Evolutionary conservation across 2,888 invertebrate genomes (phyloP), one percentile per base, ranked within the genome.

Genomic region (Drosophila recens): DNA sequence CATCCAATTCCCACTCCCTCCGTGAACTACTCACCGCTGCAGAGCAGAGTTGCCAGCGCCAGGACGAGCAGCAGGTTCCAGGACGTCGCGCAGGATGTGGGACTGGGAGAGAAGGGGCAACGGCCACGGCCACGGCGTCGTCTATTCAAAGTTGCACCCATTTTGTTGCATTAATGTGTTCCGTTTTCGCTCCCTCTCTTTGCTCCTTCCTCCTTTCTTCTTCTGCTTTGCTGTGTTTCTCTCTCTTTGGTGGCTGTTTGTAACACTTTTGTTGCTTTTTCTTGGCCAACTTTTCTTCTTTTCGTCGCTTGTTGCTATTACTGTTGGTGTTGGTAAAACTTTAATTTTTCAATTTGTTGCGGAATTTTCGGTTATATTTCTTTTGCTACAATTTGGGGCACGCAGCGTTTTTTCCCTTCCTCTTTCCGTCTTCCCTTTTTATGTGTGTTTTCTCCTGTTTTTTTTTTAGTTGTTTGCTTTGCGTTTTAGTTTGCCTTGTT

Each of bases 301-400:
- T 67, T 59, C 77, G 66, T 71, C 67, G 70, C 52, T 69, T 76
- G 65, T 53, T 68, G 67, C 65, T 76, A 65, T 69, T 76, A 62
- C 43, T 68, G 34, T 13, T 36, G 67, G 62, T 65, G 67, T 46
- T 72, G 74, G 54, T 74, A 45, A 78, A 89, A 86, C 84, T 90
- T 88, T 83, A 87, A 81, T 90, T 88, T 90, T 90, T 88, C 90
- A 90, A 90, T 87, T 87, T 90, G 87, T 77, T 88, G 67, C 62
- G 68, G 68, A 80, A 86, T 83, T 83, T 88, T 80, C 23, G 86
- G 75, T 72, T 87, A 75, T 86, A 87, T 86, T 75, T 86, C 83
- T 71, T 72, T 53, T 34, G 58, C 84, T 45, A 64, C 74, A 71
- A 70, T 79, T 73, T 70, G 67, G 67, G 59, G 62, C 68, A 71